These are phyloP conservation scores for Bubalus kerabau DNA, from an alignment of 2,113 vertebrate genomes.

Conservation along the genomic window DNA sequence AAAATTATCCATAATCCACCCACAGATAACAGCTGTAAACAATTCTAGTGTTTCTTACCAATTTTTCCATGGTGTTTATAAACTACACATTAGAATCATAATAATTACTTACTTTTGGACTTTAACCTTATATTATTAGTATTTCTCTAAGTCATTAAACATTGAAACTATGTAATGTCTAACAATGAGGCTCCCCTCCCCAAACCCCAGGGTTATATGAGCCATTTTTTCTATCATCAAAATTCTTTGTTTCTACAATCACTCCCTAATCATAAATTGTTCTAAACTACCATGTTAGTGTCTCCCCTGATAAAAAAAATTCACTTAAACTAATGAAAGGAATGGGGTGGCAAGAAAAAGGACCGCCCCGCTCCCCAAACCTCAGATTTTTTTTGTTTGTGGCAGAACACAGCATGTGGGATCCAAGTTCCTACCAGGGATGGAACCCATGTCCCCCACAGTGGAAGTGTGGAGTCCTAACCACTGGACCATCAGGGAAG, in stretches of 20 bases:
- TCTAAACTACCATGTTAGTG: not conserved
- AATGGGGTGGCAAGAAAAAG: not conserved
- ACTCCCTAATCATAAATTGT: not conserved
- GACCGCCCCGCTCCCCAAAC: not conserved
- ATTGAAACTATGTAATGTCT: not conserved
- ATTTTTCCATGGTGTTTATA: conserved; percentile 10
- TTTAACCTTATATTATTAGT: not conserved
- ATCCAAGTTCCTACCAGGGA: not conserved
- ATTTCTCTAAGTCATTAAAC: conserved; percentile 6
- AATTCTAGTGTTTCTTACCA: not conserved
- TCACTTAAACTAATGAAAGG: not conserved
- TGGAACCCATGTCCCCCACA: not conserved
- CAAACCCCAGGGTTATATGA: not conserved
- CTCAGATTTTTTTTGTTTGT: not conserved
- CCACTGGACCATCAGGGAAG: not conserved
- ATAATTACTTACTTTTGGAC: not conserved
- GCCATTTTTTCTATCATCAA: not conserved
- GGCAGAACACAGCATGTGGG: not conserved
- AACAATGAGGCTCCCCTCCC: not conserved
- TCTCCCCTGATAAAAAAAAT: not conserved
- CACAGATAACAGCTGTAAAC: conserved; percentile 8
- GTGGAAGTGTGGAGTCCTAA: not conserved
- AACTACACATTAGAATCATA: conserved; percentile 28
- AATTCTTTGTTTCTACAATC: conserved; percentile 29
- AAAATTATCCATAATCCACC: not conserved